A percentile compares a stretch with the other conserved stretches of the same genome.
Evolutionary conservation across 2,113 vertebrate genomes (phyloP).

Genomic region (Motacilla tschutschensis): DNA sequence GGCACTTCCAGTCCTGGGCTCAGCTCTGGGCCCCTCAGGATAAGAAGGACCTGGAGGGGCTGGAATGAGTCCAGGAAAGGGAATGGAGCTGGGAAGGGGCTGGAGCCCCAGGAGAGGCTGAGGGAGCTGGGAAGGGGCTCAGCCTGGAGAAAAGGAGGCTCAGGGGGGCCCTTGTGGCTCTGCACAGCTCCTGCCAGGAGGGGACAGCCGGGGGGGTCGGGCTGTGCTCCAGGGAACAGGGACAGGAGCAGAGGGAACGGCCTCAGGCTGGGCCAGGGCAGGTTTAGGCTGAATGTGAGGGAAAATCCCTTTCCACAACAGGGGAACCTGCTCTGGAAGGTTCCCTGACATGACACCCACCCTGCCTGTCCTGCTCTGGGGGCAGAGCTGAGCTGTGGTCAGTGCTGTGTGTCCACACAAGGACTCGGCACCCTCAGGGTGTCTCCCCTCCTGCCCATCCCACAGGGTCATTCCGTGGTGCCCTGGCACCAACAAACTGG

Average conservation of each 20-base stretch:
- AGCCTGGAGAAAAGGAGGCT: neutral
- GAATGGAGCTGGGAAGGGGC: neutral
- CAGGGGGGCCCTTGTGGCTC: neutral
- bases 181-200: neutral
- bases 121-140: neutral
- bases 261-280: rapidly evolving
- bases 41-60: rapidly evolving
- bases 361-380: neutral
- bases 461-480: neutral
- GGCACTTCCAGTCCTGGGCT: rapidly evolving
- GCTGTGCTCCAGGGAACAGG: neutral
- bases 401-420: neutral
- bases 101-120: neutral
- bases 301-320: neutral
- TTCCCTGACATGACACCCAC: too few species aligned
- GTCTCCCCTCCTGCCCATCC: neutral
- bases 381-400: neutral
- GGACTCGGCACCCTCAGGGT: neutral
- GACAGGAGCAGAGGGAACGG: neutral
- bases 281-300: neutral
- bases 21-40: rapidly evolving
- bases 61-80: rapidly evolving
- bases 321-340: neutral
- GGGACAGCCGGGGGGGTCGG: neutral
- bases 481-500: rapidly evolving